Evolutionary conservation across 2,113 vertebrate genomes (phyloP).

Genomic region (Clarias macrocephalus): DNA sequence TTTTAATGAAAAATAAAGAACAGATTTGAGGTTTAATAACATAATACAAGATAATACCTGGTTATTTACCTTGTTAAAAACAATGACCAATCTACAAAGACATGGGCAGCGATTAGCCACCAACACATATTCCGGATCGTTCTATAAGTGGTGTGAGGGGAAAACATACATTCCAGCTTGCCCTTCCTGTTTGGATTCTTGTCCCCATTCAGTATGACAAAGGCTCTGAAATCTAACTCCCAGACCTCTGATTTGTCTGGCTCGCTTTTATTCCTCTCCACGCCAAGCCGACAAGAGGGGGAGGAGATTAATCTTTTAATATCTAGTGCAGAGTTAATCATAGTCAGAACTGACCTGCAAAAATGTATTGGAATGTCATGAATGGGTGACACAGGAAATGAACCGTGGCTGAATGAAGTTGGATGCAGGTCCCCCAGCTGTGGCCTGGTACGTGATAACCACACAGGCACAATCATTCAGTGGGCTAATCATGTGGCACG

Average conservation of each 20-base stretch:
- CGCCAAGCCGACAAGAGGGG: not conserved
- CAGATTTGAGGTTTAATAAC: too few relatives aligned
- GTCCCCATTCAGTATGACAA: constrained; percentile 39
- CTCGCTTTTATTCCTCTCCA: constrained; percentile 30
- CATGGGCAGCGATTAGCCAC: not conserved
- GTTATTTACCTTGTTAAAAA: not conserved
- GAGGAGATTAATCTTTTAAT: constrained; percentile 53
- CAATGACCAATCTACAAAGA: not conserved
- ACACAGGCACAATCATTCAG: constrained; percentile 25
- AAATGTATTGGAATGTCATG: constrained; percentile 39
- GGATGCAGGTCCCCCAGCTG: constrained; percentile 16
- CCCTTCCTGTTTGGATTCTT: constrained; percentile 17
- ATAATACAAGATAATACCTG: too few relatives aligned
- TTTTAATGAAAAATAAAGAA: too few relatives aligned
- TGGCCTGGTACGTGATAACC: constrained; percentile 27
- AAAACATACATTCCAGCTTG: not conserved
- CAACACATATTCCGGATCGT: not conserved
- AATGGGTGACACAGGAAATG: constrained; percentile 48
- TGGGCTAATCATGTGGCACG: constrained; percentile 29
- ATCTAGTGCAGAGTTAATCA: constrained; percentile 53
- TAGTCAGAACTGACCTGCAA: constrained; percentile 23
- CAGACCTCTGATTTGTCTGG: constrained; percentile 23
- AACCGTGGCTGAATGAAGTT: constrained; percentile 25
- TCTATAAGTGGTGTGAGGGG: not conserved
- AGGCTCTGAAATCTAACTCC: constrained; percentile 18